phyloP scores from a whole-genome alignment of 2,113 vertebrate species.

The Pseudorasbora parva region DNA sequence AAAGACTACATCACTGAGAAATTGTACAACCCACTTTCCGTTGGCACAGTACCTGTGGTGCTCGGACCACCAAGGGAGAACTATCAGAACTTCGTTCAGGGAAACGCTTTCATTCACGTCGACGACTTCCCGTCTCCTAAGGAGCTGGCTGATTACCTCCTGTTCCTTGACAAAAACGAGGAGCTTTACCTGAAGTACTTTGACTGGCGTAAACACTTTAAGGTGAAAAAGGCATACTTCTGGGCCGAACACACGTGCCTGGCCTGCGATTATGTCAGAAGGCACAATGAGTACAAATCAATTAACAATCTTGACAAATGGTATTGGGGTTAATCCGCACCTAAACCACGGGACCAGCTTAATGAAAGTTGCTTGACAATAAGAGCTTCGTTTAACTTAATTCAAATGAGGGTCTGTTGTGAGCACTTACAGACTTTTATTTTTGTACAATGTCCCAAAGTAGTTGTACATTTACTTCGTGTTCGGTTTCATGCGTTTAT shows the following conservation, averaged over 20 bases:
- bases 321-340: slow-evolving; percentile 87
- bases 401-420: background rate
- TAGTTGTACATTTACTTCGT: slow-evolving; percentile 51
- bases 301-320: slow-evolving; percentile 94
- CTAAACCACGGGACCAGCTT: slow-evolving; percentile 15
- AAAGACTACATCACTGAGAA: slow-evolving; percentile 98
- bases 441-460: slow-evolving; percentile 53
- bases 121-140: slow-evolving; percentile 92
- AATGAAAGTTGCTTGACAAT: slow-evolving; percentile 29
- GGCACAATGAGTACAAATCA: slow-evolving; percentile 92
- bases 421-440: slow-evolving; percentile 46
- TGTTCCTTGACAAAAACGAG: slow-evolving; percentile 92
- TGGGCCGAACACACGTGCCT: slow-evolving; percentile 97
- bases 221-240: slow-evolving; percentile 89
- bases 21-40: slow-evolving; percentile 92
- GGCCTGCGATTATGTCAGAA: slow-evolving; percentile 91
- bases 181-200: slow-evolving; percentile 94
- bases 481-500: slow-evolving; percentile 35
- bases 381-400: slow-evolving; percentile 27
- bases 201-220: slow-evolving; percentile 93
- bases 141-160: slow-evolving; percentile 92
- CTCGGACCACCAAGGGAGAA: slow-evolving; percentile 91
- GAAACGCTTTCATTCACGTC: slow-evolving; percentile 94
- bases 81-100: slow-evolving; percentile 95
- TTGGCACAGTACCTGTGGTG: slow-evolving; percentile 92